Conservation (phyloP, 2,797 vertebrate species). For the Chromis chromis region DNA sequence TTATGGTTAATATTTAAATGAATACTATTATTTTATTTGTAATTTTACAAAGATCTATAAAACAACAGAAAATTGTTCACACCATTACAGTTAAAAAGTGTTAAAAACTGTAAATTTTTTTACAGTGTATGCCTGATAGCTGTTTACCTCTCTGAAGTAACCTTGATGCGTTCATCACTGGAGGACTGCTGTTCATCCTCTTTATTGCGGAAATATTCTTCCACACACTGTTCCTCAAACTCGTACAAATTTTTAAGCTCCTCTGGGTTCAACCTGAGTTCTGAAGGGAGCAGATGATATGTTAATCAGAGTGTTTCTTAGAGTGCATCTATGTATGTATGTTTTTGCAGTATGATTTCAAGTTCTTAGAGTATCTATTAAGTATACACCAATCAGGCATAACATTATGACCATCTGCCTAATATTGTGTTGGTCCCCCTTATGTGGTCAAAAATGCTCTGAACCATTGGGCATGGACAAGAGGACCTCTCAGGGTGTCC, state of each 20-base stretch:
- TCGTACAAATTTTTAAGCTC: constrained; percentile 95
- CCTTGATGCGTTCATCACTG: constrained; percentile 94
- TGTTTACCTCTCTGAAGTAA: constrained; percentile 93
- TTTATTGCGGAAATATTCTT: constrained; percentile 96
- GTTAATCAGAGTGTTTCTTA: constrained; percentile 8
- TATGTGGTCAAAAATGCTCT: too few species aligned
- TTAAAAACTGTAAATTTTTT: too few species aligned
- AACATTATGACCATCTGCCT: too few species aligned
- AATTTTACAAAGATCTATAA: too few species aligned
- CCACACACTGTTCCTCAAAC: constrained; percentile 97
- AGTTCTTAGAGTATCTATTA: neutral
- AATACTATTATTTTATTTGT: too few species aligned
- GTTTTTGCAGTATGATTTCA: neutral
- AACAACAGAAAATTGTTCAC: too few species aligned
- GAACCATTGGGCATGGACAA: too few species aligned
- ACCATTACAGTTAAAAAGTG: too few species aligned
- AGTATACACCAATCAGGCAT: neutral
- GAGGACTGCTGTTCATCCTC: constrained; percentile 96
- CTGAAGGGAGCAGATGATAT: constrained; percentile 76
- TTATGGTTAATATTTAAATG: too few species aligned
- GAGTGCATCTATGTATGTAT: neutral
- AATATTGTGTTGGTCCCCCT: too few species aligned
- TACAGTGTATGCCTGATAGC: neutral
- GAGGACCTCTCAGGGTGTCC: too few species aligned
- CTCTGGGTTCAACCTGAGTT: constrained; percentile 94